Conservation (phyloP, 2,113 vertebrate genomes). For the Emydocephalus ijimae region DNA sequence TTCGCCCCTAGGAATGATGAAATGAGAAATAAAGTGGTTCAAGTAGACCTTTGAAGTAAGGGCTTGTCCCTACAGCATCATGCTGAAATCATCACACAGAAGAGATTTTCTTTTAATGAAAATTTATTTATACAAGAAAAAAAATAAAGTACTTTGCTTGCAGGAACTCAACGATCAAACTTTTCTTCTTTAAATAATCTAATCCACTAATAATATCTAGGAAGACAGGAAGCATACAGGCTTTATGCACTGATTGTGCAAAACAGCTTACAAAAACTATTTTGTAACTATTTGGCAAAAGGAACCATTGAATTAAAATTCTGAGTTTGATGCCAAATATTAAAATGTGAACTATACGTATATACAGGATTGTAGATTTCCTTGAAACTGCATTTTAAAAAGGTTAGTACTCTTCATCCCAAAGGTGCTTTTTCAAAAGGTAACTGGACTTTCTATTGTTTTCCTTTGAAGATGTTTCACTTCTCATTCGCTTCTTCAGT, state of each 20-base stretch:
- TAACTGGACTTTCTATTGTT: background rate
- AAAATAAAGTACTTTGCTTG: background rate
- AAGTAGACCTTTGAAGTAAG: background rate
- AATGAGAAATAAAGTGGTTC: conserved; percentile 3
- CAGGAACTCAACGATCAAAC: background rate
- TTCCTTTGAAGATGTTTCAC: background rate
- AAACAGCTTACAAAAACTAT: background rate
- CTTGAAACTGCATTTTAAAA: background rate
- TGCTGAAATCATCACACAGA: background rate
- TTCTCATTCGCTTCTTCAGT: background rate
- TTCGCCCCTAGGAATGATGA: conserved; percentile 74
- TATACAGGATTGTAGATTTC: background rate
- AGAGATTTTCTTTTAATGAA: background rate
- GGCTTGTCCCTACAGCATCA: background rate
- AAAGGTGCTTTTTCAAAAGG: background rate
- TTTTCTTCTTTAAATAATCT: background rate
- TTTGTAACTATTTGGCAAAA: background rate
- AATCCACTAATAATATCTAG: background rate
- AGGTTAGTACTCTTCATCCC: background rate
- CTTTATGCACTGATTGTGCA: background rate
- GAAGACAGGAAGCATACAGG: background rate
- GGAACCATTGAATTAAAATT: background rate
- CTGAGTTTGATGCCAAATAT: background rate
- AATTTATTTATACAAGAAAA: background rate
- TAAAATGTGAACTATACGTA: background rate